Conservation (phyloP, 2,888 invertebrate genomes). For the Pseudococcus jackbeardsleyi region DNA sequence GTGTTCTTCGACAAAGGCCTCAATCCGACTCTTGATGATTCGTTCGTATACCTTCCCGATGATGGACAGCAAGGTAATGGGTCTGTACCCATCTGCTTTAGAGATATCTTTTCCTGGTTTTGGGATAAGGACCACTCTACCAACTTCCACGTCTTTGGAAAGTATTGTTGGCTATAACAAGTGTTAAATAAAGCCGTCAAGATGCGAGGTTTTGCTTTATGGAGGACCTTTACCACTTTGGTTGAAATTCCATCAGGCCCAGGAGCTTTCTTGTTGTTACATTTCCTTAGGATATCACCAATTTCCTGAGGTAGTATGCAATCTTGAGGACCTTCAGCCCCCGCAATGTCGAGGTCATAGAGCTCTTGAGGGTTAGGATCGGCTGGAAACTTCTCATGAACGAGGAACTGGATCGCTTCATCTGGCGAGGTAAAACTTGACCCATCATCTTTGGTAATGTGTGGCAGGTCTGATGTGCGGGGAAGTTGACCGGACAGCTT, state of each 20-base stretch:
- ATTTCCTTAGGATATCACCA: background rate
- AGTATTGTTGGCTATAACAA: background rate
- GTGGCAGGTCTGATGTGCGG: background rate
- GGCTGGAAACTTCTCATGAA: background rate
- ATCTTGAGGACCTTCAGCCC: background rate
- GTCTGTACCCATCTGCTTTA: conserved; percentile 18
- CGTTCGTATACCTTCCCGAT: conserved; percentile 41
- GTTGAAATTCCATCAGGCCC: background rate
- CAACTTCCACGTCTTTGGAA: conserved; percentile 57
- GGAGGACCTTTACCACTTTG: background rate
- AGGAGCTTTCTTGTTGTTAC: conserved; percentile 6
- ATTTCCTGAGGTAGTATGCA: background rate
- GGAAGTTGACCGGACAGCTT: background rate
- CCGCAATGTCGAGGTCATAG: background rate
- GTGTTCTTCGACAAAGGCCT: background rate
- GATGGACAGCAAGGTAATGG: conserved; percentile 34
- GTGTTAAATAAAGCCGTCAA: conserved; percentile 1
- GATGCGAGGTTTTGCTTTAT: background rate
- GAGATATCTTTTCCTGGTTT: too few species aligned
- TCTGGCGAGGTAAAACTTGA: background rate
- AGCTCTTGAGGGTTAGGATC: background rate
- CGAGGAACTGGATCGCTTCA: background rate
- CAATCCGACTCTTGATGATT: background rate
- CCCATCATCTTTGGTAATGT: background rate
- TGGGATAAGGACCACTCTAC: background rate